Conservation (phyloP, 2,888 invertebrate species). For the Lepidocyrtinus sp. region DNA sequence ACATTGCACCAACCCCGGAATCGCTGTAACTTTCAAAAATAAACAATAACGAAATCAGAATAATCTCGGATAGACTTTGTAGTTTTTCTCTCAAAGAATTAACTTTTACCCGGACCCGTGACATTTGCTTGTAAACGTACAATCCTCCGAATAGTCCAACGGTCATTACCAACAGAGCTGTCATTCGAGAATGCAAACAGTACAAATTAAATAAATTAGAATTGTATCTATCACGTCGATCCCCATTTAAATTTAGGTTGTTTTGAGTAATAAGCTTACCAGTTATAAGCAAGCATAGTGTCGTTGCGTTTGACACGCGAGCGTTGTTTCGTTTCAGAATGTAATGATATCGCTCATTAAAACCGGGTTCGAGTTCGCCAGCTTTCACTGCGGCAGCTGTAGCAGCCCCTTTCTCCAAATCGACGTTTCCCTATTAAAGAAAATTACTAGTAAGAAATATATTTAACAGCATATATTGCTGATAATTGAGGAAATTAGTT, state of each 20-base stretch:
- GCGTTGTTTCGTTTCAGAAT: constrained; percentile 74
- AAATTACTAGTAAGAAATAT: neutral
- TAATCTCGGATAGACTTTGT: neutral
- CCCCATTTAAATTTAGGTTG: too few relatives aligned
- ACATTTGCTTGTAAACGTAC: constrained; percentile 83
- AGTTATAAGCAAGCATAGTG: constrained; percentile 80
- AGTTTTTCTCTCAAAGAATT: constrained; percentile 1
- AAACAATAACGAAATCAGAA: constrained; percentile 11
- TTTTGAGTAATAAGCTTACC: too few relatives aligned
- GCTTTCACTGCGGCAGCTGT: constrained; percentile 48
- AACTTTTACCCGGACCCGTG: constrained; percentile 75
- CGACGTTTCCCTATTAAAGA: constrained; percentile 46
- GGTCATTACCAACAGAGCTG: constrained; percentile 80
- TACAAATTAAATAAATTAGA: too few relatives aligned
- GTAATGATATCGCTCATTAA: constrained; percentile 72
- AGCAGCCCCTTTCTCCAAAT: constrained; percentile 51
- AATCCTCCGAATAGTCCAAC: constrained; percentile 81
- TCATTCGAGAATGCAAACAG: too few relatives aligned
- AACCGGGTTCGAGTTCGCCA: constrained; percentile 54
- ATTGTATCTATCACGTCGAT: too few relatives aligned
- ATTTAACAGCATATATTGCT: neutral
- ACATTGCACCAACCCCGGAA: constrained; percentile 82
- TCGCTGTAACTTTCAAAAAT: constrained; percentile 74
- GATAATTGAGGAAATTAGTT: too few relatives aligned
- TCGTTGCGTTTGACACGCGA: constrained; percentile 78